These are phyloP conservation scores for Aleiodes sp. DNA, from an alignment of 1,140 invertebrate species.

Conservation along the genomic window DNA sequence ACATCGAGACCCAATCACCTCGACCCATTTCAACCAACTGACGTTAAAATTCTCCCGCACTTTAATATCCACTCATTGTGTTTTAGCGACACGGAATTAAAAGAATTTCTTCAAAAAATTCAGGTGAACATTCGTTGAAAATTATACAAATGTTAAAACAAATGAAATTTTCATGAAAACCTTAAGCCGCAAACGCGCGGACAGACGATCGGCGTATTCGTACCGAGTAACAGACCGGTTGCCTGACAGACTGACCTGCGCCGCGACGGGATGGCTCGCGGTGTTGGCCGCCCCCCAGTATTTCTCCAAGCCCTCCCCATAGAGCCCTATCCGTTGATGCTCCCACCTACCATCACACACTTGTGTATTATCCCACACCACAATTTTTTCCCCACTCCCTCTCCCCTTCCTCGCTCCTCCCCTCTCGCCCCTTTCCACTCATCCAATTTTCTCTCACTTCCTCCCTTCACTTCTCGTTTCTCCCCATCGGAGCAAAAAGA, in stretches of 20 bases:
- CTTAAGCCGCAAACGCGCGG: slow-evolving; percentile 47
- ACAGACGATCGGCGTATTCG: slow-evolving; percentile 38
- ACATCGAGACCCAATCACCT: too few species aligned
- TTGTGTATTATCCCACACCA: slow-evolving; percentile 56
- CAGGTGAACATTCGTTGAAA: too few species aligned
- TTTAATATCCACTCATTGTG: too few species aligned
- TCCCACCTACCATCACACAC: slow-evolving; percentile 40
- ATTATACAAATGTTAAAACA: neutral
- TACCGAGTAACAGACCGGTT: slow-evolving; percentile 62
- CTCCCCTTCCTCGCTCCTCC: slow-evolving; percentile 30
- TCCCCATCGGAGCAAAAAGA: neutral
- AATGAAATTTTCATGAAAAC: slow-evolving; percentile 19
- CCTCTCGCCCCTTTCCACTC: neutral
- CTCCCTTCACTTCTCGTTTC: neutral
- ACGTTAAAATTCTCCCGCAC: too few species aligned
- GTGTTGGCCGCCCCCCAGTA: slow-evolving; percentile 46
- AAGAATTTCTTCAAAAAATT: too few species aligned
- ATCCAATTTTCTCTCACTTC: neutral
- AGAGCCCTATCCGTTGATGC: too few species aligned
- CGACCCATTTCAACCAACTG: too few species aligned
- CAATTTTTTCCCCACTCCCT: slow-evolving; percentile 48
- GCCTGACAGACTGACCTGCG: slow-evolving; percentile 66
- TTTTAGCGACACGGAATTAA: too few species aligned
- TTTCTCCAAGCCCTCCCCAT: slow-evolving; percentile 43
- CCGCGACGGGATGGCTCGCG: slow-evolving; percentile 61